Percentiles rank a stretch among this genome's conserved stretches.
These are phyloP conservation scores for Periophthalmodon schlosseri DNA, from an alignment of 2,113 vertebrate species.

Conservation along the genomic window DNA sequence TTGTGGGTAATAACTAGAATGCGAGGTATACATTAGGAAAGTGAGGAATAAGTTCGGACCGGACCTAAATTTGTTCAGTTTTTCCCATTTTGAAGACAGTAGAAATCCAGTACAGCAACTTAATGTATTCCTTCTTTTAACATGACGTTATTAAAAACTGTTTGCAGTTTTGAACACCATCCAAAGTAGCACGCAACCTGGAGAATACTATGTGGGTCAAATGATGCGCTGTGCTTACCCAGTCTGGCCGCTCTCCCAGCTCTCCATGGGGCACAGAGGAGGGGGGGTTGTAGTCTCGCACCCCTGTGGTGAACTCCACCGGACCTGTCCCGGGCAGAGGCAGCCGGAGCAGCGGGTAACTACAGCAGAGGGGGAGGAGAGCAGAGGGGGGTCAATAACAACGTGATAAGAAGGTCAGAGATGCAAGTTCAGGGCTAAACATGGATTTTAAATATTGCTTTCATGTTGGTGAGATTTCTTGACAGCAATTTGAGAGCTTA, in stretches of 20 bases:
- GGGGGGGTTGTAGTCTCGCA: slow-evolving; percentile 87
- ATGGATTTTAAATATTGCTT: too few relatives aligned
- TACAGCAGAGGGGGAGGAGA: slow-evolving; percentile 43
- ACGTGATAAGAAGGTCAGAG: not conserved
- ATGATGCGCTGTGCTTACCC: slow-evolving; percentile 73
- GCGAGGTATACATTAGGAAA: too few relatives aligned
- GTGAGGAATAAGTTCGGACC: too few relatives aligned
- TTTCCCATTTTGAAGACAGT: too few relatives aligned
- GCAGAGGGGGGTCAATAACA: not conserved
- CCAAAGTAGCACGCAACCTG: not conserved
- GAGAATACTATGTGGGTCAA: not conserved
- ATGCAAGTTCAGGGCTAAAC: not conserved
- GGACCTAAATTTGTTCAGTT: too few relatives aligned
- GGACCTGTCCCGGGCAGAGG: slow-evolving; percentile 93
- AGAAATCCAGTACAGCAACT: too few relatives aligned
- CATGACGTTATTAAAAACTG: too few relatives aligned
- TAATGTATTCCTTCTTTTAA: too few relatives aligned
- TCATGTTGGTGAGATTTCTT: too few relatives aligned
- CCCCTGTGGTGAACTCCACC: slow-evolving; percentile 90
- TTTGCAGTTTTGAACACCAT: too few relatives aligned
- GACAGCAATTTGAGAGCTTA: too few relatives aligned
- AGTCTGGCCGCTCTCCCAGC: slow-evolving; percentile 83
- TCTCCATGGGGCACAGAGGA: slow-evolving; percentile 74
- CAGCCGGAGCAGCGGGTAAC: slow-evolving; percentile 92
- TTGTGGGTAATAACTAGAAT: too few relatives aligned